A percentile compares a stretch with the other conserved stretches of the same genome.
phyloP scores from a whole-genome alignment of 37 sponge, comb jelly and placozoan genomes.

The Halisarca cf. caerulea region DNA sequence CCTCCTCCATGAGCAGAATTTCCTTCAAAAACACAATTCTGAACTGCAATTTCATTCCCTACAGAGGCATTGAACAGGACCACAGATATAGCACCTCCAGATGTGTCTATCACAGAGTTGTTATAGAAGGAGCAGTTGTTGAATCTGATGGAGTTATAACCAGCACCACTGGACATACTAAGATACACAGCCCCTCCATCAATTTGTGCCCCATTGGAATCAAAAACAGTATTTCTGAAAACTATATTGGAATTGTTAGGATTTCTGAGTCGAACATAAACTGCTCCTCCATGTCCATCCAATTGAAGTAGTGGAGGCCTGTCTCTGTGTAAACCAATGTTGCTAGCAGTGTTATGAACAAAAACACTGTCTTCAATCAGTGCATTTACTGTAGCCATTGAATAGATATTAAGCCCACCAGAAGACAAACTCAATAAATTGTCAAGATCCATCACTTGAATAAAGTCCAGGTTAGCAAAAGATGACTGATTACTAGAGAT shows the following conservation, averaged over 20 bases:
- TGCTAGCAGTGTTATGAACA: neutral
- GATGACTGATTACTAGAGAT: neutral
- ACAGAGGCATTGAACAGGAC: conserved; percentile 48
- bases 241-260: conserved; percentile 15
- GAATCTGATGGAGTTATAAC: conserved; percentile 21
- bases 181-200: conserved; percentile 77
- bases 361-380: neutral
- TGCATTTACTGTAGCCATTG: neutral
- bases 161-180: conserved; percentile 33
- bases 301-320: conserved; percentile 63
- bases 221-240: conserved; percentile 35
- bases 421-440: no score
- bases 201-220: conserved; percentile 49
- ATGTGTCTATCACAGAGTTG: conserved; percentile 44
- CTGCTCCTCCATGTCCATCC: conserved; percentile 75
- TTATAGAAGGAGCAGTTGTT: conserved; percentile 35
- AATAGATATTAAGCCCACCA: neutral
- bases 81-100: conserved; percentile 71
- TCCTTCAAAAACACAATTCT: conserved; percentile 28
- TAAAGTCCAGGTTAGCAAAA: neutral
- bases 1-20: conserved; percentile 66
- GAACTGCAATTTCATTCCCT: conserved; percentile 46
- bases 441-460: neutral
- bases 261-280: conserved; percentile 34
- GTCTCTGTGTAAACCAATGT: conserved; percentile 26